phyloP scores from a whole-genome alignment of 2,797 vertebrate genomes.

The Falco berigora region DNA sequence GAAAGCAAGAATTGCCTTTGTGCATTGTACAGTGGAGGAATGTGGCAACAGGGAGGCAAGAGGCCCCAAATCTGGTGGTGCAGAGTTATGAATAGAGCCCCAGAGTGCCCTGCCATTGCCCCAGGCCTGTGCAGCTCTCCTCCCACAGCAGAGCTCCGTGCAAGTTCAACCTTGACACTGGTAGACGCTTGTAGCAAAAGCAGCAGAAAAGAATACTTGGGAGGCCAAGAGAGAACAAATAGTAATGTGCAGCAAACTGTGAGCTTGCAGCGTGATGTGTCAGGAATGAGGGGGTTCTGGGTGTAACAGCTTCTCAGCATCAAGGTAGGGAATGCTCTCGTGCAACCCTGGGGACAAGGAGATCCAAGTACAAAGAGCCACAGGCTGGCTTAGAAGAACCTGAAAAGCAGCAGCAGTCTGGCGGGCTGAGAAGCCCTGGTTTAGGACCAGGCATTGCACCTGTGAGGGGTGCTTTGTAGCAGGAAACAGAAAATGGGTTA shows the following conservation, averaged over 20 bases:
- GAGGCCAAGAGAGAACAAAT: not conserved
- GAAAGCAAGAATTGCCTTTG: not conserved
- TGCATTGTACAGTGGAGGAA: accelerated
- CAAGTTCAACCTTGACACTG: not conserved
- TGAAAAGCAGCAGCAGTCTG: not conserved
- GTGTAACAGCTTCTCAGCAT: not conserved
- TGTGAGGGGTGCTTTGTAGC: not conserved
- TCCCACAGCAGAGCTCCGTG: not conserved
- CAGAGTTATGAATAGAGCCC: not conserved
- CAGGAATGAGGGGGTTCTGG: not conserved
- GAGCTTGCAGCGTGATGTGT: not conserved
- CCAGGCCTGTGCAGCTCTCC: not conserved
- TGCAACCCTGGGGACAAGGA: not conserved
- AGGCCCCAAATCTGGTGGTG: not conserved
- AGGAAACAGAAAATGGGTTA: not conserved
- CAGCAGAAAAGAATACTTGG: not conserved
- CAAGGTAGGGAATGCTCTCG: accelerated
- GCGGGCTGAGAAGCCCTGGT: not conserved
- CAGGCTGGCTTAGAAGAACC: not conserved
- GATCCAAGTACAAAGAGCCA: not conserved
- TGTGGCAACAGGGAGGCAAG: not conserved
- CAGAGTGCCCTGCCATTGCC: not conserved
- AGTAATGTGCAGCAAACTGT: not conserved
- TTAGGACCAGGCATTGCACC: not conserved
- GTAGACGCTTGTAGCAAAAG: not conserved